phyloP scores from a whole-genome alignment of 2,113 vertebrate genomes.

The Dendropsophus ebraccatus region DNA sequence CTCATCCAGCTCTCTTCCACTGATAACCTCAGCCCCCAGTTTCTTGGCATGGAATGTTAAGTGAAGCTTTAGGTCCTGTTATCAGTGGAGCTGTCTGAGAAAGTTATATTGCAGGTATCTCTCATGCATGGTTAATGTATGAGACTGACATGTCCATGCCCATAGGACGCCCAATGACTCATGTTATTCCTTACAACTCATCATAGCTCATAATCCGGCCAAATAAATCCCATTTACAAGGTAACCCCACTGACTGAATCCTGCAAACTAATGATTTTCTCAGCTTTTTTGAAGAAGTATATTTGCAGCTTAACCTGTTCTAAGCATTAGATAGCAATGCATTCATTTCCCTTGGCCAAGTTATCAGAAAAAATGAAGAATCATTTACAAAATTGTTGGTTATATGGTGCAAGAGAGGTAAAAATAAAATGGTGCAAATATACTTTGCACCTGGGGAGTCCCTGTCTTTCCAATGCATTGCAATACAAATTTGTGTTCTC shows the following conservation, averaged over 20 bases:
- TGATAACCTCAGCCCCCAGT: slow-evolving; percentile 48
- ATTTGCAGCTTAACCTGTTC: too few relatives aligned
- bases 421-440: too few relatives aligned
- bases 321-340: too few relatives aligned
- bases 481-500: too few relatives aligned
- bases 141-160: slow-evolving; percentile 9
- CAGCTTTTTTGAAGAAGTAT: neutral
- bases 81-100: slow-evolving; percentile 51
- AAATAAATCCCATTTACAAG: neutral
- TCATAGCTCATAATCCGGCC: neutral
- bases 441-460: too few relatives aligned
- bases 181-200: neutral
- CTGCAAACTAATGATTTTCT: neutral
- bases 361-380: too few relatives aligned
- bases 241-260: neutral
- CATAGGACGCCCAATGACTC: neutral
- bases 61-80: slow-evolving; percentile 38
- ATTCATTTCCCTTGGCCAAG: neutral
- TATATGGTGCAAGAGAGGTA: too few relatives aligned
- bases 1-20: neutral
- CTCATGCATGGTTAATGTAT: slow-evolving; percentile 44
- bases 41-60: slow-evolving; percentile 49
- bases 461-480: too few relatives aligned
- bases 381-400: too few relatives aligned
- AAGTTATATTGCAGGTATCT: slow-evolving; percentile 41